Evolutionary conservation across 2,113 vertebrate genomes (phyloP).

Genomic region (Hirundichthys speculiger): DNA sequence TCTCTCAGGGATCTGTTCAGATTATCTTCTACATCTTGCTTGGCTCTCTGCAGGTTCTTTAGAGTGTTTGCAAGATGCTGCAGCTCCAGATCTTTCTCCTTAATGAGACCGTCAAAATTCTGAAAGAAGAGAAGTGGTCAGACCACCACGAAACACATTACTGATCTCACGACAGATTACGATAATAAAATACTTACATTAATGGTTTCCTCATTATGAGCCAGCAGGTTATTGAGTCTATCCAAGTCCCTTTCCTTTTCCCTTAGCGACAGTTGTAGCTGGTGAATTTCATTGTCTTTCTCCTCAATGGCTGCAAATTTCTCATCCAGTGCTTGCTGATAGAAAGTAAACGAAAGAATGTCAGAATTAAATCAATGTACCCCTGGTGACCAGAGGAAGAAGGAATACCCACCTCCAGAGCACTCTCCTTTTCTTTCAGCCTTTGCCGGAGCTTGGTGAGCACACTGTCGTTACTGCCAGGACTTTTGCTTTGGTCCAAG

Average conservation of each 20-base stretch:
- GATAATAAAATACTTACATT: constrained; percentile 60
- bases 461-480: constrained; percentile 71
- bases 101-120: constrained; percentile 84
- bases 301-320: constrained; percentile 82
- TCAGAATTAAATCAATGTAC: constrained; percentile 15
- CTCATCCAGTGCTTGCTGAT: constrained; percentile 80
- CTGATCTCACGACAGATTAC: background rate
- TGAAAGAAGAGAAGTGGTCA: constrained; percentile 40
- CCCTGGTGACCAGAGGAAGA: background rate
- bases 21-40: constrained; percentile 84
- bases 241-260: constrained; percentile 83
- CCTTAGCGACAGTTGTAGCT: constrained; percentile 79
- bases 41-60: constrained; percentile 82
- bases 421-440: constrained; percentile 82
- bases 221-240: constrained; percentile 78
- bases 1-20: constrained; percentile 84
- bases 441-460: constrained; percentile 80
- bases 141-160: background rate
- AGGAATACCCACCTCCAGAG: constrained; percentile 73
- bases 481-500: constrained; percentile 75
- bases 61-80: constrained; percentile 83
- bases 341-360: constrained; percentile 11
- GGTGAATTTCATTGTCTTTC: constrained; percentile 83
- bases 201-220: constrained; percentile 81
- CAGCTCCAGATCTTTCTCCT: constrained; percentile 86